Evolutionary conservation across 2,113 vertebrate genomes (phyloP).

Genomic region (Panthera uncia): DNA sequence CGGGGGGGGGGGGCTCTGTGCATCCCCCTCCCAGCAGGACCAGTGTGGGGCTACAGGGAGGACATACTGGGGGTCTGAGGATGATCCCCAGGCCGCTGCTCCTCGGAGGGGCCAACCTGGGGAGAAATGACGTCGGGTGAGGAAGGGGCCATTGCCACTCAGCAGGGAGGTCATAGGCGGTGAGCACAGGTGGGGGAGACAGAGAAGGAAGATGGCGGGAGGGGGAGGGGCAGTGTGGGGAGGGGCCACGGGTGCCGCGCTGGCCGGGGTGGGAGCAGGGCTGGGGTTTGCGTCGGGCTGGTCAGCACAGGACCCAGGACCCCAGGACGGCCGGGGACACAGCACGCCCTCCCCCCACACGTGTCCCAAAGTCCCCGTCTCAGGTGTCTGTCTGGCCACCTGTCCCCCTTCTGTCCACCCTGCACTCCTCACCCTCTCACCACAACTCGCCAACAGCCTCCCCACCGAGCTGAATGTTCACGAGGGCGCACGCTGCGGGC

Average conservation of each 20-base stretch:
- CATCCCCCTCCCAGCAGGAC: accelerated
- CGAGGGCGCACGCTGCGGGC: accelerated
- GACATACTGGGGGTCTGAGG: neutral
- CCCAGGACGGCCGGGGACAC: accelerated
- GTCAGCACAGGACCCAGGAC: neutral
- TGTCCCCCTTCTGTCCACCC: accelerated
- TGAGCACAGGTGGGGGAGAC: neutral
- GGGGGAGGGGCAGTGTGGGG: neutral
- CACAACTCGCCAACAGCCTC: accelerated
- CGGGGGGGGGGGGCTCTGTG: too few species aligned
- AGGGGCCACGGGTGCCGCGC: accelerated
- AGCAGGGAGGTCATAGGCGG: accelerated
- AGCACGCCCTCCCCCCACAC: neutral
- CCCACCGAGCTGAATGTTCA: neutral
- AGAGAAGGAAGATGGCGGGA: accelerated
- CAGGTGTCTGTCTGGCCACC: neutral
- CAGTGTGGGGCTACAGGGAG: too few species aligned
- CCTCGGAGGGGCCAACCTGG: neutral
- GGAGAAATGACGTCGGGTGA: accelerated
- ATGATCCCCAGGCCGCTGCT: too few species aligned
- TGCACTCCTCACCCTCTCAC: accelerated
- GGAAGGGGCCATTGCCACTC: accelerated
- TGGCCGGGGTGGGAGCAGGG: accelerated
- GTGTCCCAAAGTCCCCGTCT: neutral
- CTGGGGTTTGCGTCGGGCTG: accelerated